Base-by-base conservation (phyloP, 1,140 invertebrate species). In the Thereuonema tuberculata region DNA sequence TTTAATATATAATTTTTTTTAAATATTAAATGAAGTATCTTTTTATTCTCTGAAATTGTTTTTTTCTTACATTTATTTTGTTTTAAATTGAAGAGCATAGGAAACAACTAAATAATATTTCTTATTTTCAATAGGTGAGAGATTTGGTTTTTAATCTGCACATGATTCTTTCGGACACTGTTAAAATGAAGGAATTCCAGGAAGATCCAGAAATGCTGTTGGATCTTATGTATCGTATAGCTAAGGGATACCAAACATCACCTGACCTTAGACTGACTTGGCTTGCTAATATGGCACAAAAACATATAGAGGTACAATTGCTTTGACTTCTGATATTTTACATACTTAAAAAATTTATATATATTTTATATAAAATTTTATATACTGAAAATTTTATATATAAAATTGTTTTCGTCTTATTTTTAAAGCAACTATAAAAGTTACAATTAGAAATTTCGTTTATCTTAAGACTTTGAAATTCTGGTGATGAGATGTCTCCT, bases 141-240 rank as follows among this genome's bases (percentile, higher is more conserved):
- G 93, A 97, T 76, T 75, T 98, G 50, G 82, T 98, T 1, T 96
- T 96, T 73, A 98, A 98, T 77, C 76, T 98, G 49, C 92, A 98
- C 74, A 98, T 96, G 90, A 98, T 98, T 65, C 77, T 98, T 21
- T 96, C 93, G 0, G 93, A 98, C 71, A 98, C 95, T 0, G 92
- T 98, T 1, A 97, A 98, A 79, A 98, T 98, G 93, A 97, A 97
- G 74, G 92, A 97, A 71, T 95, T 93, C 73, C 87, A 93, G 73
- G 91, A 98, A 71, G 94, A 98, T 76, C 93, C 93, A 0, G 94
- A 98, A 79, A 98, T 98, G 94, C 75, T 96, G 55, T 76, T 98
- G 12, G 95, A 98, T 76, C 76, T 98, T 1, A 98, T 98, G 94
- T 94, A 96, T 74, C 84, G 94, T 52, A 96, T 98, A 64, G 95